phyloP scores from a whole-genome alignment of 2,888 invertebrate species.

The Nebria salina region DNA sequence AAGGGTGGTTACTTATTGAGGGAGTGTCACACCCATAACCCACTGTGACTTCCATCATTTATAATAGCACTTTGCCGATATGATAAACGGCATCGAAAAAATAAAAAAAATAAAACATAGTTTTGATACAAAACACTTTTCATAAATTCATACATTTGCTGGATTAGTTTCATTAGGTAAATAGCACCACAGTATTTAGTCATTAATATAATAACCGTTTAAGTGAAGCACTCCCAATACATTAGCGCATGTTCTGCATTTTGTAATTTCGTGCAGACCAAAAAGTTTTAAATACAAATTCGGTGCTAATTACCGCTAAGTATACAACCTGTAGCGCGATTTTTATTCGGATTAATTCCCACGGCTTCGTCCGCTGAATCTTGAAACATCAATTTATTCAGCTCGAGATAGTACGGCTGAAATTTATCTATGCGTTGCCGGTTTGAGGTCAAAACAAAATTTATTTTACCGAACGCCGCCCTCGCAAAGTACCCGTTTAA shows the following conservation, averaged over 20 bases:
- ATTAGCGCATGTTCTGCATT: background rate
- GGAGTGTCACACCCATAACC: constrained; percentile 34
- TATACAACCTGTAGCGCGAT: background rate
- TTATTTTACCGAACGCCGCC: background rate
- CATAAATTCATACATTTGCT: too few species aligned
- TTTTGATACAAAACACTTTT: too few species aligned
- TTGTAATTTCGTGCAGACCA: background rate
- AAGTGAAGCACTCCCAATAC: background rate
- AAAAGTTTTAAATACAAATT: background rate
- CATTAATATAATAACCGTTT: background rate
- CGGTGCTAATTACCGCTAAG: background rate
- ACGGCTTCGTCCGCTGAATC: background rate
- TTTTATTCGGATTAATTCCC: background rate
- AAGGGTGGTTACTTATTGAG: constrained; percentile 24
- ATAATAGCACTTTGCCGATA: constrained; percentile 12
- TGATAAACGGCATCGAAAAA: background rate
- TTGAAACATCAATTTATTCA: background rate
- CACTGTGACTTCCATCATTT: constrained; percentile 22
- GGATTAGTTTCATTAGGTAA: too few species aligned
- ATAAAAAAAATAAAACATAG: background rate
- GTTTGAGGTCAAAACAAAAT: background rate
- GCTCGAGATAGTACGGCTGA: background rate
- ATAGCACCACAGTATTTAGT: too few species aligned
- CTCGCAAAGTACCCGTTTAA: background rate
- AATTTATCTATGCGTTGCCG: background rate